Conservation (phyloP, 2,888 invertebrate species). For the Platycheirus albimanus region DNA sequence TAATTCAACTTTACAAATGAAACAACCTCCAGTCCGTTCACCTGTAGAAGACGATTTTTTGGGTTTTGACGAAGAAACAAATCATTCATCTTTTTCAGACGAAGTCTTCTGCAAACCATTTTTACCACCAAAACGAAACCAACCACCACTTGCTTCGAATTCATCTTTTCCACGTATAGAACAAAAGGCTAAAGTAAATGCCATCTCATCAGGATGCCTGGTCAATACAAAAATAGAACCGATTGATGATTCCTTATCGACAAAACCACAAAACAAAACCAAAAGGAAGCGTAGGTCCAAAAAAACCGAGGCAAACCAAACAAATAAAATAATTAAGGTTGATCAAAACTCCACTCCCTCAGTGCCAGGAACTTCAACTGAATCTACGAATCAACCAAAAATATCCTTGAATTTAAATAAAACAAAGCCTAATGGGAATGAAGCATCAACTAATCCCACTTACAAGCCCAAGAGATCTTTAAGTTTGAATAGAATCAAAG, state of each 20-base stretch:
- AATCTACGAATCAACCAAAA: not conserved
- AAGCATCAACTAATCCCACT: not conserved
- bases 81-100: not conserved
- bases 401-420: not conserved
- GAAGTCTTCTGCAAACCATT: conserved; percentile 55
- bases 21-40: not conserved
- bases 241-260: too few relatives aligned
- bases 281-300: conserved; percentile 28
- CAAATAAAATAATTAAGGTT: conserved; percentile 9
- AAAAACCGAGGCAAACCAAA: not conserved
- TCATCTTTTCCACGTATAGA: not conserved
- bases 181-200: not conserved
- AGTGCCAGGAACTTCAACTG: not conserved
- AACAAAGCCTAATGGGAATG: not conserved
- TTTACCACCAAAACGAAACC: conserved; percentile 15
- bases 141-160: not conserved
- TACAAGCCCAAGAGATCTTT: not conserved
- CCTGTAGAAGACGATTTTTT: not conserved
- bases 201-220: not conserved
- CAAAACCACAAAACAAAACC: not conserved
- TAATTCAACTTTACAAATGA: not conserved
- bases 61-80: not conserved
- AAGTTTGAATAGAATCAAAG: not conserved
- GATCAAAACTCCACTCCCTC: not conserved
- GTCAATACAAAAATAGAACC: not conserved